Percentiles rank a stretch among this genome's conserved stretches.
phyloP scores from a whole-genome alignment of 1,140 invertebrate species.

The Reticulitermes speratus region DNA sequence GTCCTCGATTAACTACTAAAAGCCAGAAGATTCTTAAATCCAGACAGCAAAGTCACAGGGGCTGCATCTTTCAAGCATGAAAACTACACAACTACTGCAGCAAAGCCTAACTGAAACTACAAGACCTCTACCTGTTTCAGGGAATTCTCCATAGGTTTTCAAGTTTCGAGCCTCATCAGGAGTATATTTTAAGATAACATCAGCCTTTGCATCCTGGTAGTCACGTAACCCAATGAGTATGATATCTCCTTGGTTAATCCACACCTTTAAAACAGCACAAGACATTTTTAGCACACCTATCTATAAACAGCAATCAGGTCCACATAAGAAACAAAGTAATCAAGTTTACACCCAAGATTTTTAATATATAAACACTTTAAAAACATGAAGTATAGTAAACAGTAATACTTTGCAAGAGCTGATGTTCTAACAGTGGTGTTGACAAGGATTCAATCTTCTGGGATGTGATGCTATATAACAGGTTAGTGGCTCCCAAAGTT shows the following conservation, averaged over 20 bases:
- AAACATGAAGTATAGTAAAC: too few species aligned
- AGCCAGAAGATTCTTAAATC: too few species aligned
- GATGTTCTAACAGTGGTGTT: too few species aligned
- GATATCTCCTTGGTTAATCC: conserved; percentile 99
- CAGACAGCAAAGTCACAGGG: too few species aligned
- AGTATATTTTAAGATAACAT: conserved; percentile 99
- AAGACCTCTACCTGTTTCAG: conserved; percentile 72
- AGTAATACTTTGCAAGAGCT: too few species aligned
- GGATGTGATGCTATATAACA: too few species aligned
- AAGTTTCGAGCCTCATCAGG: conserved; percentile 98
- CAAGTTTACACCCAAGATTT: not conserved
- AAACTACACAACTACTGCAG: too few species aligned
- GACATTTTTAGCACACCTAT: not conserved
- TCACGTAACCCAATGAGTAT: conserved; percentile 95
- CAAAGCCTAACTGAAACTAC: too few species aligned
- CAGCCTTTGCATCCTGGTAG: conserved; percentile 99
- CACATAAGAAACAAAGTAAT: conserved; percentile 12
- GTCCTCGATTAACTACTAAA: too few species aligned
- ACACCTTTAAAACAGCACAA: conserved; percentile 58
- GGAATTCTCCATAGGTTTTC: conserved; percentile 98
- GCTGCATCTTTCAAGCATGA: too few species aligned
- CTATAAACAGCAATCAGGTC: not conserved
- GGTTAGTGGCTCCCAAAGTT: too few species aligned
- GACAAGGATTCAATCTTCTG: too few species aligned
- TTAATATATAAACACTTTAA: not conserved